Percentiles rank a stretch among this genome's conserved stretches.
Conservation (phyloP, 1,140 invertebrate species). For the Pomacea maculata region DNA sequence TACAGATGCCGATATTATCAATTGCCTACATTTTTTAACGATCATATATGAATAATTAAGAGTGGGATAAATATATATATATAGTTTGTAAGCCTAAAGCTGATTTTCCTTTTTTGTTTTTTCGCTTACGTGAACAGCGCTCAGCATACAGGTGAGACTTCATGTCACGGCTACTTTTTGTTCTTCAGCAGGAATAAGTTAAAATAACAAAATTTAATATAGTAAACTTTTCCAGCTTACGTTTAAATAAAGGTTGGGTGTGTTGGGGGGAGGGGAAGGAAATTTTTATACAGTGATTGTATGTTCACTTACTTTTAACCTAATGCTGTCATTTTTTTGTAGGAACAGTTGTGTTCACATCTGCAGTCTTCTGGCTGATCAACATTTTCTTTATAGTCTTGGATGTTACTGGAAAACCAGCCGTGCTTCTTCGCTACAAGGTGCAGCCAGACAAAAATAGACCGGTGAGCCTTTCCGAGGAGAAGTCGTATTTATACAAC, state of each 20-base stretch:
- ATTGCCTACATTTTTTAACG: neutral
- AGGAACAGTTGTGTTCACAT: constrained; percentile 71
- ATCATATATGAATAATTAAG: neutral
- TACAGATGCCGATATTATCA: neutral
- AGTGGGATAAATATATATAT: neutral
- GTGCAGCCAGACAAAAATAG: constrained; percentile 85
- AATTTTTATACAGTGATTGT: no score
- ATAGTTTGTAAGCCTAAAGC: neutral
- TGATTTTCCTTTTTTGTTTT: neutral
- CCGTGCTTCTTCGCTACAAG: constrained; percentile 78
- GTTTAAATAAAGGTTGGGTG: no score
- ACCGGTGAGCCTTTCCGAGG: constrained; percentile 71
- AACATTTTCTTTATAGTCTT: constrained; percentile 79
- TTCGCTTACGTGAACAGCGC: neutral
- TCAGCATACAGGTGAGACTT: no score
- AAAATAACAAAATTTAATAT: no score
- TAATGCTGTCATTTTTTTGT: constrained; percentile 23
- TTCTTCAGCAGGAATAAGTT: no score
- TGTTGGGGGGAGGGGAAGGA: no score
- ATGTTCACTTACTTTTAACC: neutral
- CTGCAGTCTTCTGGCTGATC: constrained; percentile 78
- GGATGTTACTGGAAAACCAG: constrained; percentile 79
- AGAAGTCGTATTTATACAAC: neutral
- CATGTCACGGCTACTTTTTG: no score
- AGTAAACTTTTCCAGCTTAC: no score